Conservation (phyloP, 2,113 vertebrate species). For the Centrocercus urophasianus region DNA sequence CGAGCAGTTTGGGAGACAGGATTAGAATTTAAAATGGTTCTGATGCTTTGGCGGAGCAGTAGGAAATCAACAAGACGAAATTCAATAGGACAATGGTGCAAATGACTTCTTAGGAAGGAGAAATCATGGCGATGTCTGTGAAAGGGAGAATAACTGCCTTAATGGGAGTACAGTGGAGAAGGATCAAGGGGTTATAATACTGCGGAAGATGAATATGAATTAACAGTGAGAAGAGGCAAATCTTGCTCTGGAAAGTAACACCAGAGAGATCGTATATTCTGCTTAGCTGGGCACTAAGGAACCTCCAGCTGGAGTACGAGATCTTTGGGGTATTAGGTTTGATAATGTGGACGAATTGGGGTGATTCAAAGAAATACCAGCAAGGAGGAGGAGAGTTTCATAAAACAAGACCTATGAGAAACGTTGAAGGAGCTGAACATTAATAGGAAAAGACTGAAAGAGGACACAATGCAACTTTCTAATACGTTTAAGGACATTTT, state of each 20-base stretch:
- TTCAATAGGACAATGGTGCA: slow-evolving; percentile 59
- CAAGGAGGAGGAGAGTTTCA: neutral
- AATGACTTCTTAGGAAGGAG: slow-evolving; percentile 45
- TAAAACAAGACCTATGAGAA: neutral
- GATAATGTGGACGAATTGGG: neutral
- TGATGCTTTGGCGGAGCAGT: neutral
- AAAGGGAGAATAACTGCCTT: slow-evolving; percentile 9
- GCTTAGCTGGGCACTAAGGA: neutral
- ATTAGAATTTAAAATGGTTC: slow-evolving; percentile 51
- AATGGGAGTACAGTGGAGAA: neutral
- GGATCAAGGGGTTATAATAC: neutral
- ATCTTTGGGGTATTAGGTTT: neutral
- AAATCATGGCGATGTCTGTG: neutral
- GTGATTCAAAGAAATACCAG: neutral
- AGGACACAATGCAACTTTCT: neutral
- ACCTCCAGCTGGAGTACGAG: neutral
- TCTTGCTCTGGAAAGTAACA: neutral
- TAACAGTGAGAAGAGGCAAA: neutral
- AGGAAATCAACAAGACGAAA: slow-evolving; percentile 48
- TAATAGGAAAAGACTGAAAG: neutral
- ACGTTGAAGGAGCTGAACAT: neutral
- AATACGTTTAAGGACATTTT: neutral
- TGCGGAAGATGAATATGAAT: neutral
- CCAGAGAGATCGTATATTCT: neutral
- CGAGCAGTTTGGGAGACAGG: slow-evolving; percentile 17